Evolutionary conservation across 2,888 invertebrate species (phyloP).

Genomic region (Melanotus villosus): DNA sequence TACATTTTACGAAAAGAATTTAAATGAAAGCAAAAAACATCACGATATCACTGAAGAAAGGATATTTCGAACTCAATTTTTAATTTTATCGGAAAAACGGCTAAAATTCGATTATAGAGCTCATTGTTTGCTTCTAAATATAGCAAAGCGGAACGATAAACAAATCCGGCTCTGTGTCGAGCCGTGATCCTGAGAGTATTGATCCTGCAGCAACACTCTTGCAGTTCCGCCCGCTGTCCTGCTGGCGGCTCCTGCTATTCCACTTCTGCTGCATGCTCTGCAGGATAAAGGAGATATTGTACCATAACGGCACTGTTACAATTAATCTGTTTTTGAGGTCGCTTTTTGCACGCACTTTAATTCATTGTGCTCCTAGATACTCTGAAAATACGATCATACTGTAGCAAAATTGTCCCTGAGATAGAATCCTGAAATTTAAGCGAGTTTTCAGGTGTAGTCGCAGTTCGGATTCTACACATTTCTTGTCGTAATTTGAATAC

Average conservation of each 20-base stretch:
- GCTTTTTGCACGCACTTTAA: constrained; percentile 22
- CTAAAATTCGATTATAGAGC: not conserved
- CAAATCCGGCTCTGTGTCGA: constrained; percentile 56
- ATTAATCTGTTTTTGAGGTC: constrained; percentile 32
- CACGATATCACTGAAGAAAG: too few species aligned
- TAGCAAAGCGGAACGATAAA: constrained; percentile 52
- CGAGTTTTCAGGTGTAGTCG: constrained; percentile 26
- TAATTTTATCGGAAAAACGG: too few species aligned
- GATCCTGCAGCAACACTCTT: constrained; percentile 55
- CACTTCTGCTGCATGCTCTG: constrained; percentile 55
- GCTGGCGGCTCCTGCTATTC: constrained; percentile 50
- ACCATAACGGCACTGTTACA: constrained; percentile 26
- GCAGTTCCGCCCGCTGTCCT: constrained; percentile 48
- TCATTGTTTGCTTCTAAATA: constrained; percentile 28
- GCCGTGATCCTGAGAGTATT: constrained; percentile 59
- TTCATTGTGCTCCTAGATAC: constrained; percentile 4
- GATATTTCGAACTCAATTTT: too few species aligned
- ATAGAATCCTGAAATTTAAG: constrained; percentile 23
- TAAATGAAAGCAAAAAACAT: too few species aligned
- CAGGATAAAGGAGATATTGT: constrained; percentile 53
- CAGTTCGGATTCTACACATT: constrained; percentile 28
- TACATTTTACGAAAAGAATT: too few species aligned
- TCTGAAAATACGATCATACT: constrained; percentile 1
- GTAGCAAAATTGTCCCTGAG: not conserved
- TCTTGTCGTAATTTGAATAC: constrained; percentile 40